These are phyloP conservation scores for Nasonia oneida DNA, from an alignment of 2,888 invertebrate genomes.

Conservation along the genomic window DNA sequence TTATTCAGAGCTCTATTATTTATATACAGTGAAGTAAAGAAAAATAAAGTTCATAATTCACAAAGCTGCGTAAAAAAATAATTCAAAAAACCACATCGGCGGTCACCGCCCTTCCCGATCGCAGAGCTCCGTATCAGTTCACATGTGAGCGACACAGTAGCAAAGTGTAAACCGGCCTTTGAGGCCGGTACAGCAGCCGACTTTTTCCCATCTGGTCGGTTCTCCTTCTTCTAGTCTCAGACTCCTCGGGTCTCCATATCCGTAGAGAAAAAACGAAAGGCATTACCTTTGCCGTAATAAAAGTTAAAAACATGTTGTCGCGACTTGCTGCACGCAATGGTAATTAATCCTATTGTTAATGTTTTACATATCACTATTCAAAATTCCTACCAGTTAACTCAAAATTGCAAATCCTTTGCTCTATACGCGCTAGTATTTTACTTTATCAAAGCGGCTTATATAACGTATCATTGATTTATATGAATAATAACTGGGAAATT, in stretches of 20 bases:
- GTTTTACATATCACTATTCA: not conserved
- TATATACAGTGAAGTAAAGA: no score
- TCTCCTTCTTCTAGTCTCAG: not conserved
- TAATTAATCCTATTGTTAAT: conserved; percentile 65
- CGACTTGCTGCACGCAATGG: conserved; percentile 73
- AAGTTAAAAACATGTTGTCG: conserved; percentile 71
- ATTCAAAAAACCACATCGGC: no score
- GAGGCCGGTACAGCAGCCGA: not conserved
- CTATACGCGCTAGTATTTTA: not conserved
- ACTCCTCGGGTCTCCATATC: not conserved
- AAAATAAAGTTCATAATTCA: no score
- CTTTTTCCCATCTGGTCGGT: not conserved
- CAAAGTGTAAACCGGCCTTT: not conserved
- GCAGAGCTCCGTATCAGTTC: not conserved
- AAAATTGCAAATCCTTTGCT: not conserved
- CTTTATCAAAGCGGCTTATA: not conserved
- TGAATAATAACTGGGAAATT: not conserved
- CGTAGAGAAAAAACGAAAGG: conserved; percentile 31
- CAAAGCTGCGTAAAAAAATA: no score
- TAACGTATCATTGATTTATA: not conserved
- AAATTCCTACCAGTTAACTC: not conserved
- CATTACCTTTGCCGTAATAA: conserved; percentile 43
- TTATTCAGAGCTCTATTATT: no score
- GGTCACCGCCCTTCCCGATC: no score
- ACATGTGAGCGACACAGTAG: not conserved